These are phyloP conservation scores for Hirudo medicinalis DNA, from an alignment of 1,140 invertebrate species.

Conservation along the genomic window DNA sequence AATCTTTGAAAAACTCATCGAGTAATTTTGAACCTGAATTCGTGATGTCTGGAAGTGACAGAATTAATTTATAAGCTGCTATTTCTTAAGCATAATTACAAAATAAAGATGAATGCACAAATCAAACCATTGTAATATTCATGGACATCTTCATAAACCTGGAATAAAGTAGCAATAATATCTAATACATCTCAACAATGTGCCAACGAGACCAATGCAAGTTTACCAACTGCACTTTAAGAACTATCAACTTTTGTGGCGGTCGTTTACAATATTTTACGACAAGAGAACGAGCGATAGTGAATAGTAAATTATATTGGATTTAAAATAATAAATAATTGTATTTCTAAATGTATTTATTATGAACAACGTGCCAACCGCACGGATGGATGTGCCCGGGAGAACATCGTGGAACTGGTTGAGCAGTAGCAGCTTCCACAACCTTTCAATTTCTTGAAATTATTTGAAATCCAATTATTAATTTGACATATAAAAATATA, in stretches of 20 bases:
- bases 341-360: too few species aligned
- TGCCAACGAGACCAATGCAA: too few species aligned
- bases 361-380: too few species aligned
- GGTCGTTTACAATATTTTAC: too few species aligned
- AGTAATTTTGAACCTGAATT: background rate
- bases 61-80: background rate
- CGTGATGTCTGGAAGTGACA: conserved; percentile 14
- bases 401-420: conserved; percentile 51
- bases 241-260: too few species aligned
- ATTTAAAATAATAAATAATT: too few species aligned
- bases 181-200: background rate
- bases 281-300: too few species aligned
- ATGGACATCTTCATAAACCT: conserved; percentile 38
- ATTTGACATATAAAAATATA: too few species aligned
- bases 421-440: conserved; percentile 46
- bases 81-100: background rate
- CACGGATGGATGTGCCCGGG: conserved; percentile 45
- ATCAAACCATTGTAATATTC: conserved; percentile 23
- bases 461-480: too few species aligned
- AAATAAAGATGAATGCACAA: conserved; percentile 8
- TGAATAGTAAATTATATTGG: too few species aligned
- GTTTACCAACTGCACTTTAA: too few species aligned
- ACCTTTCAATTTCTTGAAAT: conserved; percentile 27
- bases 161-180: conserved; percentile 17
- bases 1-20: background rate